Conservation (phyloP, 2,888 invertebrate genomes). For the Anagyrus pseudococci region DNA sequence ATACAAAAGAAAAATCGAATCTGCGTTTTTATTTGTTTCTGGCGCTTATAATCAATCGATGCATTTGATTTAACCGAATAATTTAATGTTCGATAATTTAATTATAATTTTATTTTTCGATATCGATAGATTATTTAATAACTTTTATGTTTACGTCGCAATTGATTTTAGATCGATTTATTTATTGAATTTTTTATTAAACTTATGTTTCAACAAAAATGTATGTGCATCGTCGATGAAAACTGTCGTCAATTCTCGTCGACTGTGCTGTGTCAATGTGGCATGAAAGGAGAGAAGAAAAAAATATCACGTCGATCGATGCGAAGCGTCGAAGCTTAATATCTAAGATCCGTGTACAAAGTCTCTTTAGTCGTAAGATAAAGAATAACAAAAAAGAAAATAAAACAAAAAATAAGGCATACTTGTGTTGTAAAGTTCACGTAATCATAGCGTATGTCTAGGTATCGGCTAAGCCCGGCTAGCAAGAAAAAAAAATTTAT, state of each 20-base stretch:
- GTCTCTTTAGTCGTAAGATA: conserved; percentile 56
- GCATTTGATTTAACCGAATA: too few relatives aligned
- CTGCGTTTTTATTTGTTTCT: too few relatives aligned
- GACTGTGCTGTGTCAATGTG: neutral
- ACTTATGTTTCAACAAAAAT: neutral
- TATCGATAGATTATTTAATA: too few relatives aligned
- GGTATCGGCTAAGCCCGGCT: conserved; percentile 57
- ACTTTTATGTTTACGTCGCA: too few relatives aligned
- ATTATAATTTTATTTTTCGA: too few relatives aligned
- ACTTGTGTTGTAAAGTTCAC: conserved; percentile 62
- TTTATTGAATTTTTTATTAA: too few relatives aligned
- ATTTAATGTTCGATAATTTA: too few relatives aligned
- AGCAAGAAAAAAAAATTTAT: conserved; percentile 46
- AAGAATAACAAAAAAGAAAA: neutral
- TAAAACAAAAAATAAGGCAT: conserved; percentile 39
- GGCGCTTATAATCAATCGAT: too few relatives aligned
- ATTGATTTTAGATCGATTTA: too few relatives aligned
- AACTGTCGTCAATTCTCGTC: conserved; percentile 4
- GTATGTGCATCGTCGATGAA: too few relatives aligned
- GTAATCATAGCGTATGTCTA: conserved; percentile 59
- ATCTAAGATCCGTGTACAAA: conserved; percentile 61
- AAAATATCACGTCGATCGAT: conserved; percentile 33
- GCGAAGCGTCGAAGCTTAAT: conserved; percentile 43
- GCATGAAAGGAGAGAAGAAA: neutral
- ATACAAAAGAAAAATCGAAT: neutral